phyloP scores from a whole-genome alignment of 1,140 invertebrate species.

The Temnothorax nylanderi region DNA sequence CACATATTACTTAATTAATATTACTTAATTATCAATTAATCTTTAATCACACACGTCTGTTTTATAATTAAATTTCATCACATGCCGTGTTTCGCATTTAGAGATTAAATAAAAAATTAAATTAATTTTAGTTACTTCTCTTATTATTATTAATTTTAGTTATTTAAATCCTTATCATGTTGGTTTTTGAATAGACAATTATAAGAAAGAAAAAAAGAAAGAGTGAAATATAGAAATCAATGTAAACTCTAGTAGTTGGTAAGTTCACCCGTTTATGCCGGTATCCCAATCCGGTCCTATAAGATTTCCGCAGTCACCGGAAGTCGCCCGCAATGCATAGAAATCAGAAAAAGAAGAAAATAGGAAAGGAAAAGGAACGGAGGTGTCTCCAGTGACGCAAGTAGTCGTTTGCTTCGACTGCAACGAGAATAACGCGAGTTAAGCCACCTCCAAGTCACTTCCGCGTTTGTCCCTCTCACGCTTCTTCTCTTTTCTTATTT shows the following conservation, averaged over 20 bases:
- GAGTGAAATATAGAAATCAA: not conserved
- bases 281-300: not conserved
- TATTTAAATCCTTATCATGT: not conserved
- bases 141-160: not conserved
- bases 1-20: not conserved
- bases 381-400: slow-evolving; percentile 54
- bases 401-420: slow-evolving; percentile 61
- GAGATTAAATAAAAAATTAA: not conserved
- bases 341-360: not conserved
- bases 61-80: not conserved
- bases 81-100: not conserved
- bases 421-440: slow-evolving; percentile 66
- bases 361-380: not conserved
- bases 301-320: slow-evolving; percentile 63
- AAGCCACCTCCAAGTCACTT: slow-evolving; percentile 56
- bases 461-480: not conserved
- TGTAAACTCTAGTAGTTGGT: not conserved
- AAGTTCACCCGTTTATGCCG: not conserved
- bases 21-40: not conserved
- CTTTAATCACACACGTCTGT: not conserved
- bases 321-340: slow-evolving; percentile 5
- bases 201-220: not conserved
- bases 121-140: not conserved
- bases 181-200: not conserved
- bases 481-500: slow-evolving; percentile 32